Evolutionary conservation across 1,140 invertebrate genomes (phyloP).

Genomic region (Ruditapes philippinarum): DNA sequence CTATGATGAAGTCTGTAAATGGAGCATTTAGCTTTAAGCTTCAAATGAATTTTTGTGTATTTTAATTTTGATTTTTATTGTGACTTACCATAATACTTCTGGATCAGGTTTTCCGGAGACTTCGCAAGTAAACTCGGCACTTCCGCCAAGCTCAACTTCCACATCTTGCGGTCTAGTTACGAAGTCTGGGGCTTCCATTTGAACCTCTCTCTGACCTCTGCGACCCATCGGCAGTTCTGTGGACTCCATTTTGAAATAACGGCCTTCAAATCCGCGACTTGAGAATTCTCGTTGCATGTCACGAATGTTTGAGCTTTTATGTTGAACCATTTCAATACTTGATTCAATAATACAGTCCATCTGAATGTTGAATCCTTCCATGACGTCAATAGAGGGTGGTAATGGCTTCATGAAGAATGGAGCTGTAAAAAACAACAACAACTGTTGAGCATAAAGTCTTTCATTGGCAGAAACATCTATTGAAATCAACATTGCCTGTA

Average conservation of each 20-base stretch:
- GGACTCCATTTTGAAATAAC: constrained; percentile 72
- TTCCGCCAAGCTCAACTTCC: constrained; percentile 70
- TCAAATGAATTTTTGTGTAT: no score
- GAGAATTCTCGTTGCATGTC: constrained; percentile 72
- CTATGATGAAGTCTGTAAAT: no score
- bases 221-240: constrained; percentile 18
- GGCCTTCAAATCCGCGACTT: constrained; percentile 78
- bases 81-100: constrained; percentile 76
- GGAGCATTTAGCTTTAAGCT: no score
- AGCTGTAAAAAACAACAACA: constrained; percentile 72
- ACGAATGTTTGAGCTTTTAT: constrained; percentile 64
- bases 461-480: no score
- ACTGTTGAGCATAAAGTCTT: no score
- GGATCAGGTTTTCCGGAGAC: constrained; percentile 70
- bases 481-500: no score
- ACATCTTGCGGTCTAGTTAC: constrained; percentile 70
- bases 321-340: constrained; percentile 76
- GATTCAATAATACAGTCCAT: constrained; percentile 83
- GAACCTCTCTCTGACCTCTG: constrained; percentile 18
- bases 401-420: constrained; percentile 85
- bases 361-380: constrained; percentile 81
- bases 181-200: constrained; percentile 70
- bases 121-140: constrained; percentile 77
- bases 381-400: constrained; percentile 82
- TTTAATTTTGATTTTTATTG: no score